Percentiles rank a stretch among this genome's conserved stretches.
phyloP scores from a whole-genome alignment of 2,113 vertebrate species.

The Calyptommatus sinebrachiatus region DNA sequence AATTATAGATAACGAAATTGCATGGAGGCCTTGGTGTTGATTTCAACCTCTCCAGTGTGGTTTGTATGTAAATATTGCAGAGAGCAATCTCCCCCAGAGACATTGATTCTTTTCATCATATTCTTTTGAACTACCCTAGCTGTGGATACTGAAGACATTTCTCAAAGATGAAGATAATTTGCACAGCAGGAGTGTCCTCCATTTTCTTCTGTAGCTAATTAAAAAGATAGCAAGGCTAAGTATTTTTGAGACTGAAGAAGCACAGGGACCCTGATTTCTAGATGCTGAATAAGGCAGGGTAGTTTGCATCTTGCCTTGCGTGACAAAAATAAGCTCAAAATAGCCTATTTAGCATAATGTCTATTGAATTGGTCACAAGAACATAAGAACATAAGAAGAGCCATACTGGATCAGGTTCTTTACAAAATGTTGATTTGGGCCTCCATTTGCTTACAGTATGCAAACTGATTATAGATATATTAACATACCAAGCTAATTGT shows the following conservation, averaged over 20 bases:
- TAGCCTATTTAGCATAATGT: background rate
- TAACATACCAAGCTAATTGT: background rate
- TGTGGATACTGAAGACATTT: fast-evolving
- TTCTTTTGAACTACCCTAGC: background rate
- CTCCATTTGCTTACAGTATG: no score
- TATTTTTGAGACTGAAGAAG: background rate
- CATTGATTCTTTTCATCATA: background rate
- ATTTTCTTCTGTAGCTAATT: background rate
- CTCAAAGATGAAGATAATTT: background rate
- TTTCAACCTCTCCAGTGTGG: constrained; percentile 14
- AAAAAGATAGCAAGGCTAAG: fast-evolving
- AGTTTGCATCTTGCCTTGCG: background rate
- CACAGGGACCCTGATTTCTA: background rate
- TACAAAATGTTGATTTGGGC: background rate
- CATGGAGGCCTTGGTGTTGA: constrained; percentile 8
- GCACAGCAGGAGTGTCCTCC: background rate
- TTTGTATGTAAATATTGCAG: background rate
- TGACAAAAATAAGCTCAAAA: background rate
- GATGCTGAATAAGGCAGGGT: background rate
- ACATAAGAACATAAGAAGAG: no score
- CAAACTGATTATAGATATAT: no score
- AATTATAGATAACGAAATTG: background rate
- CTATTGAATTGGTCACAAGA: background rate
- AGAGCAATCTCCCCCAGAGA: background rate
- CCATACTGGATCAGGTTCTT: no score